Evolutionary conservation across 2,113 vertebrate genomes (phyloP).

Genomic region (Ursus arctos): DNA sequence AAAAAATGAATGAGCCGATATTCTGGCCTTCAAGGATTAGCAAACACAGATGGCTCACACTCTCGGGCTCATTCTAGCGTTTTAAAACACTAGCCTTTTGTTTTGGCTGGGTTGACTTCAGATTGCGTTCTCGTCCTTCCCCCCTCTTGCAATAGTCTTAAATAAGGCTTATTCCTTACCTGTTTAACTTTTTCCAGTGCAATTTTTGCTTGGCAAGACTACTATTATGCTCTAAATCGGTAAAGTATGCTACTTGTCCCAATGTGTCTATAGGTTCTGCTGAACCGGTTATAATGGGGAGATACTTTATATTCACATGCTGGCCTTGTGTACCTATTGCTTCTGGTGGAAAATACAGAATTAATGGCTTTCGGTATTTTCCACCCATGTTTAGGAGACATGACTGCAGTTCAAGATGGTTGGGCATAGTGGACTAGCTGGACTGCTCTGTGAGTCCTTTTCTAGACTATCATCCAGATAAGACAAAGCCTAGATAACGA

Average conservation of each 20-base stretch:
- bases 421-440: background rate
- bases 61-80: background rate
- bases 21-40: background rate
- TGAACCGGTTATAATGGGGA: background rate
- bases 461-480: background rate
- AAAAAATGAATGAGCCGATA: background rate
- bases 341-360: background rate
- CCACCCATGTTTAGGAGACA: background rate
- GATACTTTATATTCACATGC: background rate
- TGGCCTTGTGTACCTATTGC: background rate
- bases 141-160: background rate
- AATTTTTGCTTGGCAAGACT: background rate
- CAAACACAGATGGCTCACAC: background rate
- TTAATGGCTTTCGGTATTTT: background rate
- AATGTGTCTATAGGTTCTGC: background rate
- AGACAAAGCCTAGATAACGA: background rate
- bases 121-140: background rate
- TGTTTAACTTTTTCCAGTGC: background rate
- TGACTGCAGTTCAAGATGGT: background rate
- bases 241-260: background rate
- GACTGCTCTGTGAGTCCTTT: background rate
- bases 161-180: background rate
- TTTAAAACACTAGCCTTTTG: background rate
- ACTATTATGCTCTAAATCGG: background rate
- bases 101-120: background rate